These are phyloP conservation scores for Crenichthys baileyi DNA, from an alignment of 2,797 vertebrate genomes.

Conservation along the genomic window DNA sequence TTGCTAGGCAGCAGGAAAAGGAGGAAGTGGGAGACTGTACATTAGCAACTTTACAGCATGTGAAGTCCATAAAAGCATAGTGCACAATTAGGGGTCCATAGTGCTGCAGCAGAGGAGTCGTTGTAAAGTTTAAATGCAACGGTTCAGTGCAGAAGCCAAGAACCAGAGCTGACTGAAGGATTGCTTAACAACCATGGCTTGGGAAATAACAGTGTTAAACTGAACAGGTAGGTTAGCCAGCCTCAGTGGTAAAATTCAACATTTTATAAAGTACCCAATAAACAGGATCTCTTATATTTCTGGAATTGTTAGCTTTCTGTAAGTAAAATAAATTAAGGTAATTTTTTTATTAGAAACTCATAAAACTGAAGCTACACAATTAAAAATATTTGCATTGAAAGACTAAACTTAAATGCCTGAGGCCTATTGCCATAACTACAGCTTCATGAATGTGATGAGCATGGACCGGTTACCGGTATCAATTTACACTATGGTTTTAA, in stretches of 20 bases:
- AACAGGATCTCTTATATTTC: background rate
- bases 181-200: background rate
- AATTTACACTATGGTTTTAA: background rate
- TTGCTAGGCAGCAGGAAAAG: slow-evolving; percentile 25
- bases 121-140: slow-evolving; percentile 13
- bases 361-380: background rate
- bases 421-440: background rate
- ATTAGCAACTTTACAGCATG: slow-evolving; percentile 11
- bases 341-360: background rate
- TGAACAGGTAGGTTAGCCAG: background rate
- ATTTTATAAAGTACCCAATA: background rate
- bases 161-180: slow-evolving; percentile 1
- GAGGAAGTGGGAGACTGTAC: slow-evolving; percentile 4
- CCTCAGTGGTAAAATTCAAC: background rate
- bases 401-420: background rate
- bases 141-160: slow-evolving; percentile 6
- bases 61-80: slow-evolving; percentile 9
- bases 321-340: background rate
- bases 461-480: background rate
- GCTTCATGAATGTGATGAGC: no score
- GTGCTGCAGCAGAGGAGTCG: slow-evolving; percentile 4
- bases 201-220: background rate
- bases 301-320: background rate
- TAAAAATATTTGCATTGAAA: background rate
- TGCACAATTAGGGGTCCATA: slow-evolving; percentile 9